Percentiles rank a stretch among this genome's conserved stretches.
phyloP scores from a whole-genome alignment of 2,797 vertebrate species.

The Tapirus indicus region DNA sequence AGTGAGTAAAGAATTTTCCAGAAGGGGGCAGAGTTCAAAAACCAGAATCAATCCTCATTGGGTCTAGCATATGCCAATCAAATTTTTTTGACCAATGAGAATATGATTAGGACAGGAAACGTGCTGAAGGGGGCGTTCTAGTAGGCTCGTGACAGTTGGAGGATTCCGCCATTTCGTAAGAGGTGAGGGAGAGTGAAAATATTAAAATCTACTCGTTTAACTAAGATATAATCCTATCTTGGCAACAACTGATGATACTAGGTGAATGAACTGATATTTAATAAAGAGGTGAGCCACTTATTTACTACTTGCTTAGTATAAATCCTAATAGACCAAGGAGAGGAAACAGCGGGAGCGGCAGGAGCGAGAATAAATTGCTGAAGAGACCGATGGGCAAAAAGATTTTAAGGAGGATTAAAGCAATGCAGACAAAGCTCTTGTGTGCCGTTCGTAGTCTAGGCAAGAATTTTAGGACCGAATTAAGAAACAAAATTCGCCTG shows the following conservation, averaged over 20 bases:
- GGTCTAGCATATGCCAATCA: neutral
- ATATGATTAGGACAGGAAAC: neutral
- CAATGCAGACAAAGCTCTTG: neutral
- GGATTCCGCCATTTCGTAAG: neutral
- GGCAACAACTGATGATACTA: neutral
- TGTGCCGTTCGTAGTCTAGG: neutral
- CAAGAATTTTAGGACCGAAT: neutral
- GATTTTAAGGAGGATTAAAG: neutral
- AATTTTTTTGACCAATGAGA: neutral
- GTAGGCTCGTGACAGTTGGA: neutral
- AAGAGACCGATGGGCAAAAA: neutral
- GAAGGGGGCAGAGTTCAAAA: neutral
- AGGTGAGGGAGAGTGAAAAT: neutral
- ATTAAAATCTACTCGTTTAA: neutral
- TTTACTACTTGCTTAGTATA: neutral
- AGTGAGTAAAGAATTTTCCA: neutral
- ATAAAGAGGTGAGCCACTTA: neutral
- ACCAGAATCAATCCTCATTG: neutral
- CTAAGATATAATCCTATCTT: neutral
- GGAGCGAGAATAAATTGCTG: neutral
- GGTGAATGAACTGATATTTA: neutral
- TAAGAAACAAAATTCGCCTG: neutral
- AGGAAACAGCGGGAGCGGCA: neutral
- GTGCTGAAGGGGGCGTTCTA: fast-evolving
- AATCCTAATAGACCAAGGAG: neutral